phyloP scores from a whole-genome alignment of 2,113 vertebrate species.

The Lepus timidus region DNA sequence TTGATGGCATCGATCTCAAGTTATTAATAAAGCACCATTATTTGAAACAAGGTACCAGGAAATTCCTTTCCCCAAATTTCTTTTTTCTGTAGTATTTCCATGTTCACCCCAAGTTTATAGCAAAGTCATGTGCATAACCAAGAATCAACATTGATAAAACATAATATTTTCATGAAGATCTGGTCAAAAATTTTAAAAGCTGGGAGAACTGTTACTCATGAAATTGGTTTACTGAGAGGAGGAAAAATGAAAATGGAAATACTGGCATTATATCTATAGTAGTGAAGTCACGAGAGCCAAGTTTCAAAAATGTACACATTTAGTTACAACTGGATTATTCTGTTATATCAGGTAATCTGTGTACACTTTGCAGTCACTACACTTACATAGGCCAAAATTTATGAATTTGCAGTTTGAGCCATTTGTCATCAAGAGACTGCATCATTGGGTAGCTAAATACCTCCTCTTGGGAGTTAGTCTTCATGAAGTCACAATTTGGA shows the following conservation, averaged over 20 bases:
- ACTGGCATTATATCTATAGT: background rate
- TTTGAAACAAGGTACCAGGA: slow-evolving; percentile 61
- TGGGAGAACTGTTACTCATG: background rate
- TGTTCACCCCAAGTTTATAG: background rate
- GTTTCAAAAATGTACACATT: background rate
- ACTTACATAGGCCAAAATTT: background rate
- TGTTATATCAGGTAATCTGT: too few relatives aligned
- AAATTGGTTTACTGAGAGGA: slow-evolving; percentile 27
- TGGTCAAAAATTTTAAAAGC: background rate
- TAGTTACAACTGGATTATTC: background rate
- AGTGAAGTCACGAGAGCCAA: background rate
- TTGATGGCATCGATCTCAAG: background rate
- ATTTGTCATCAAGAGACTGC: background rate
- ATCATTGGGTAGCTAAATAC: background rate
- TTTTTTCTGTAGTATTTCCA: slow-evolving; percentile 29
- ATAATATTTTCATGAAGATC: slow-evolving; percentile 11
- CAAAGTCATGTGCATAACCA: background rate
- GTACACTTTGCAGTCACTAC: background rate
- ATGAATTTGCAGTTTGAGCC: background rate
- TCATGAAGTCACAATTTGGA: background rate
- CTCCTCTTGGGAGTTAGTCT: background rate
- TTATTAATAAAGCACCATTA: slow-evolving; percentile 49
- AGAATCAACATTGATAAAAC: background rate
- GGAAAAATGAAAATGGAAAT: background rate
- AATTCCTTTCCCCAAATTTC: background rate